Conservation (phyloP, 2,797 vertebrate genomes). For the Podargus strigoides region DNA sequence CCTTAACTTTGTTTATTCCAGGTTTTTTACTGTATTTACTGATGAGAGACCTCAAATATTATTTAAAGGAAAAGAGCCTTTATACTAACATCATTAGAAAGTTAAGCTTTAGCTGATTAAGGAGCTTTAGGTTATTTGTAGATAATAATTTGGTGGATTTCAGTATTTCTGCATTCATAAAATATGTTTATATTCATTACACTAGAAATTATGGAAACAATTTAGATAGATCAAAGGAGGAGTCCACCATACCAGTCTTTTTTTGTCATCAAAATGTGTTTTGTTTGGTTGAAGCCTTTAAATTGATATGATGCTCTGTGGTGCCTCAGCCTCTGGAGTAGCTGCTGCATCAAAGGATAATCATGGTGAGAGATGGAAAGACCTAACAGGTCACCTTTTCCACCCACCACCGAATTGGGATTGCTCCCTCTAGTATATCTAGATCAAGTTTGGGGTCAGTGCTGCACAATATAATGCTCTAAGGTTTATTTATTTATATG, state of each 20-base stretch:
- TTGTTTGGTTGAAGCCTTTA: neutral
- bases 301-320: neutral
- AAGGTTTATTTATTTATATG: conserved; percentile 33
- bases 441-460: neutral
- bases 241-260: neutral
- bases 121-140: neutral
- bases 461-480: neutral
- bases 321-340: neutral
- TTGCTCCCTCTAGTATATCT: neutral
- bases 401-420: neutral
- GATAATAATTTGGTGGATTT: neutral
- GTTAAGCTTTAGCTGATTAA: neutral
- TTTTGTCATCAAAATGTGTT: neutral
- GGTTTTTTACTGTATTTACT: neutral
- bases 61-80: neutral
- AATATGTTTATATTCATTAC: neutral
- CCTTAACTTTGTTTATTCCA: neutral
- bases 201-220: neutral
- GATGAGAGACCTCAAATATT: neutral
- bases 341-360: neutral
- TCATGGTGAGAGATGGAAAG: neutral
- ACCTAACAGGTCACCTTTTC: neutral
- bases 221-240: neutral
- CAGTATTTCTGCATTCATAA: neutral
- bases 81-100: neutral